These are phyloP conservation scores for Colletes latitarsis DNA, from an alignment of 1,140 invertebrate species.

Conservation along the genomic window DNA sequence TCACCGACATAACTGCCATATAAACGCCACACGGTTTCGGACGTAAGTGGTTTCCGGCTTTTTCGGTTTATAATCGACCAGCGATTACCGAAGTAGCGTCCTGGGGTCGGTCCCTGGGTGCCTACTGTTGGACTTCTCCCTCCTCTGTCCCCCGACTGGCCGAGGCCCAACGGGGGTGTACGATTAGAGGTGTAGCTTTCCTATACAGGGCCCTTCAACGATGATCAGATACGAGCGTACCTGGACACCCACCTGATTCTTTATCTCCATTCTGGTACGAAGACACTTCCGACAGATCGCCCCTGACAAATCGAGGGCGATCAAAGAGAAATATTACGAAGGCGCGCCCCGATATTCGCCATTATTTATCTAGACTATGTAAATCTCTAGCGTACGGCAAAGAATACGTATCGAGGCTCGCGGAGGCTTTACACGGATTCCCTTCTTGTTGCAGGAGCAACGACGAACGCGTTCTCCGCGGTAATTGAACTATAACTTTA, in stretches of 20 bases:
- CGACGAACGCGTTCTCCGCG: too few species aligned
- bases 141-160: slow-evolving; percentile 20
- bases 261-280: slow-evolving; percentile 50
- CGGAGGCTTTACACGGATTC: neutral
- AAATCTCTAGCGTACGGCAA: neutral
- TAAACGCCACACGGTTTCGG: slow-evolving; percentile 67
- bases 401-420: neutral
- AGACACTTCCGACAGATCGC: slow-evolving; percentile 56
- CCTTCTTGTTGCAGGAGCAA: neutral
- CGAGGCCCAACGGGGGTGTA: slow-evolving; percentile 68
- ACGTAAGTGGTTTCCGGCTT: slow-evolving; percentile 80
- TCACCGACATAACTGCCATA: slow-evolving; percentile 63
- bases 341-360: slow-evolving; percentile 47
- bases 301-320: slow-evolving; percentile 53
- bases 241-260: slow-evolving; percentile 48
- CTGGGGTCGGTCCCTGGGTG: slow-evolving; percentile 72
- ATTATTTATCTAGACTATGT: slow-evolving; percentile 12
- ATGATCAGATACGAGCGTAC: slow-evolving; percentile 58
- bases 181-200: slow-evolving; percentile 70
- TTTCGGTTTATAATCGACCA: slow-evolving; percentile 79
- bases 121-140: slow-evolving; percentile 77
- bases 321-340: slow-evolving; percentile 52
- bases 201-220: slow-evolving; percentile 64
- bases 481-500: too few species aligned
- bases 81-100: slow-evolving; percentile 79